Evolutionary conservation across 2,797 vertebrate species (phyloP).

Genomic region (Lacerta viridis): DNA sequence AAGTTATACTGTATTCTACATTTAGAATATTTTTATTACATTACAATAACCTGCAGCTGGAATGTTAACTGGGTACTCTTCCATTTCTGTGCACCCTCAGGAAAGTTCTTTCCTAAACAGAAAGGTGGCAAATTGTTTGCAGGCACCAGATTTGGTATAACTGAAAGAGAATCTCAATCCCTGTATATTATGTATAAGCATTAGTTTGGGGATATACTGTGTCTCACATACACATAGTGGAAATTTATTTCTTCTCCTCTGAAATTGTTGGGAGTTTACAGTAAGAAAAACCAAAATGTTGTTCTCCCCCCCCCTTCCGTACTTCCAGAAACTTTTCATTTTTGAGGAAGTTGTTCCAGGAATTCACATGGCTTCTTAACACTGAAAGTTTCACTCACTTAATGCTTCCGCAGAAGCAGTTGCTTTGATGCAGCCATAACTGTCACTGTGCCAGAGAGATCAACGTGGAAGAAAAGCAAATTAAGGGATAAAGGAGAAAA

Average conservation of each 20-base stretch:
- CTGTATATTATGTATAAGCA: background rate
- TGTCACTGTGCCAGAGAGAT: background rate
- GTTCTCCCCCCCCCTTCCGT: background rate
- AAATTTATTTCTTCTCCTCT: background rate
- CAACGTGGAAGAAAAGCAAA: background rate
- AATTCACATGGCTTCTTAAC: background rate
- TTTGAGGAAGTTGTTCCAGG: background rate
- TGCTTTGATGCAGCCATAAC: background rate
- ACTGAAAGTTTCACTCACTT: background rate
- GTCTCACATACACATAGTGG: background rate
- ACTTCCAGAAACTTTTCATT: background rate
- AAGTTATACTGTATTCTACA: background rate
- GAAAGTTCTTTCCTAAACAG: background rate
- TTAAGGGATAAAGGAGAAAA: slow-evolving; percentile 8
- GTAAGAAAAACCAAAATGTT: background rate
- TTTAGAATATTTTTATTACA: background rate
- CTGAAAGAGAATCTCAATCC: background rate
- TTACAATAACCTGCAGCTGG: no score
- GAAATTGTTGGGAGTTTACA: background rate
- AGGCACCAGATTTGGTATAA: background rate
- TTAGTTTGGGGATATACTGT: background rate
- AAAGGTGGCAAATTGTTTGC: background rate
- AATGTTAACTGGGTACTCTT: no score
- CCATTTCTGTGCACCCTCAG: no score
- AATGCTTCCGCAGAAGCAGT: background rate